These are phyloP conservation scores for Amphiura filiformis DNA, from an alignment of 35 echinoderm and acorn worm species.

Conservation along the genomic window DNA sequence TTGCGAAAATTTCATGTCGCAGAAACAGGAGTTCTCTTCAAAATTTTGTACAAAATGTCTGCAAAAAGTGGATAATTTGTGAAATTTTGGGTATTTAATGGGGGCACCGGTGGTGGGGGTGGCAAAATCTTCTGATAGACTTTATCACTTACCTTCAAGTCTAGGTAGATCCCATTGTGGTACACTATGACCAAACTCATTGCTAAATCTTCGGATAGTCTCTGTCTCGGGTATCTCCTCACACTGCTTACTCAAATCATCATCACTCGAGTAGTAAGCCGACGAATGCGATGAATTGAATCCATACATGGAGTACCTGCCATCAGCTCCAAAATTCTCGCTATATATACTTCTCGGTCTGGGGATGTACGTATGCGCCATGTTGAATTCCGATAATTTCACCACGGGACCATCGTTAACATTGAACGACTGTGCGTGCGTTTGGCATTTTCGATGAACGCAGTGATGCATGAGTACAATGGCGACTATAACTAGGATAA, in stretches of 20 bases:
- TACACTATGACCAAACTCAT: constrained; percentile 84
- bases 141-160: constrained; percentile 65
- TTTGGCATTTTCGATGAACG: constrained; percentile 24
- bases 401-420: constrained; percentile 67
- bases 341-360: constrained; percentile 86
- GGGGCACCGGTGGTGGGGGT: too few species aligned
- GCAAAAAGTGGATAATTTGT: too few species aligned
- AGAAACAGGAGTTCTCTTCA: too few species aligned
- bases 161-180: constrained; percentile 71
- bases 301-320: constrained; percentile 31
- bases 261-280: constrained; percentile 50
- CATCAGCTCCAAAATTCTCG: constrained; percentile 13
- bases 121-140: too few species aligned
- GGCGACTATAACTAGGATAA: constrained; percentile 45
- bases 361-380: constrained; percentile 92
- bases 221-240: constrained; percentile 53
- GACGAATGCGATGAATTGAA: not conserved
- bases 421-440: constrained; percentile 53
- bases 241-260: constrained; percentile 59
- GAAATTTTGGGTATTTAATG: too few species aligned
- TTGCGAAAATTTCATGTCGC: too few species aligned
- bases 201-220: constrained; percentile 26
- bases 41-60: too few species aligned
- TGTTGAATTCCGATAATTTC: constrained; percentile 89
- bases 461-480: constrained; percentile 59